These are phyloP conservation scores for Drosophila littoralis DNA, from an alignment of 1,140 invertebrate species.

Conservation along the genomic window DNA sequence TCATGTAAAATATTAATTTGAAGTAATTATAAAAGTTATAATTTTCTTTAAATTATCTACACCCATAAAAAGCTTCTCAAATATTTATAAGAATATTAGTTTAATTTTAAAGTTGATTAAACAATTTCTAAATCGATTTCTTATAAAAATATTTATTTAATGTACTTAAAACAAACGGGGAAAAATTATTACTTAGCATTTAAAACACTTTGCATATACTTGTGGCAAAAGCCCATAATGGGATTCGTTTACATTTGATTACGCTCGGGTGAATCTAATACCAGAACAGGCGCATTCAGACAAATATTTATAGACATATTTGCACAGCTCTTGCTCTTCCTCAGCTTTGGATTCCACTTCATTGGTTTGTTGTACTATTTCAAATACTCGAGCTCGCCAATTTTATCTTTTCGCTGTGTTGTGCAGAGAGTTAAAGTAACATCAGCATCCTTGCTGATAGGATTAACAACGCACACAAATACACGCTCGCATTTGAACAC, in stretches of 20 bases:
- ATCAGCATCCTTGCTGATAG: slow-evolving; percentile 34
- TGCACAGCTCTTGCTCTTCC: slow-evolving; percentile 5
- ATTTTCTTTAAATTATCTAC: no score
- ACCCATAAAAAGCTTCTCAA: no score
- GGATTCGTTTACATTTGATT: slow-evolving; percentile 34
- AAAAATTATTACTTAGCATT: background rate
- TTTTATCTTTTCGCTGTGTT: slow-evolving; percentile 38
- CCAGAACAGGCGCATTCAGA: slow-evolving; percentile 20
- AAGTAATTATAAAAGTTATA: no score
- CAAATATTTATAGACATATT: slow-evolving; percentile 48
- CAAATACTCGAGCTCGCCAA: slow-evolving; percentile 19
- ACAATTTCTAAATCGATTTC: no score
- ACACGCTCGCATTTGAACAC: slow-evolving; percentile 2
- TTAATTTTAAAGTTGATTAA: no score
- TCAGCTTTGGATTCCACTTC: slow-evolving; percentile 27
- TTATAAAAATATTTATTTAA: no score
- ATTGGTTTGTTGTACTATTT: slow-evolving; percentile 36
- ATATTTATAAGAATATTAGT: no score
- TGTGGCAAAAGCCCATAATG: background rate
- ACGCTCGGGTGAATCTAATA: slow-evolving; percentile 33
- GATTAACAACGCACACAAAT: slow-evolving; percentile 37
- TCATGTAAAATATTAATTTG: no score
- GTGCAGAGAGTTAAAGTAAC: slow-evolving; percentile 17
- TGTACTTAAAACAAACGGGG: background rate
- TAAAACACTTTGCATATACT: slow-evolving; percentile 11